Percentiles rank a stretch among this genome's conserved stretches.
These are phyloP conservation scores for Catajapyx aquilonaris DNA, from an alignment of 1,140 invertebrate species.

Conservation along the genomic window DNA sequence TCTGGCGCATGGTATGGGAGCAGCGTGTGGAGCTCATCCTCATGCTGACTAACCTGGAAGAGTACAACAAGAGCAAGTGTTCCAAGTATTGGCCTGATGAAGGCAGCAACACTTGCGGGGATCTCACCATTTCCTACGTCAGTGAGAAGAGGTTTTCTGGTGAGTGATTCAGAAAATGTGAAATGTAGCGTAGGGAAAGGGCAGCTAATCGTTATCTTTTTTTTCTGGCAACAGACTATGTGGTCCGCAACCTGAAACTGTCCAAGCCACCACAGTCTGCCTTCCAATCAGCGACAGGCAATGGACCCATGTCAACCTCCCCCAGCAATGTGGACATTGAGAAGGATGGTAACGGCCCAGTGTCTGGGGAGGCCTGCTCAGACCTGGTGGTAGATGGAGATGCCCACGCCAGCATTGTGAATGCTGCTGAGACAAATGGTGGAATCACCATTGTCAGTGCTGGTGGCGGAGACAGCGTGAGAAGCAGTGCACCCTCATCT, in stretches of 20 bases:
- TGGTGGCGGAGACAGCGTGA: slow-evolving; percentile 22
- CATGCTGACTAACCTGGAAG: slow-evolving; percentile 85
- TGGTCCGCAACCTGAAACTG: slow-evolving; percentile 55
- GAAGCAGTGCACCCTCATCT: too few species aligned
- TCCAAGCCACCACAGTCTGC: too few species aligned
- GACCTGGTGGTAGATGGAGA: too few species aligned
- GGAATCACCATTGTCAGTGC: too few species aligned
- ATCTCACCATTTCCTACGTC: slow-evolving; percentile 52
- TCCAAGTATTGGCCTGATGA: slow-evolving; percentile 85
- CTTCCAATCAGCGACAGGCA: too few species aligned
- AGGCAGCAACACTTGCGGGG: slow-evolving; percentile 48
- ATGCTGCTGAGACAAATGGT: too few species aligned
- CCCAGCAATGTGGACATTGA: too few species aligned
- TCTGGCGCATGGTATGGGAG: slow-evolving; percentile 97
- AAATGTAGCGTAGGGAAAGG: too few species aligned
- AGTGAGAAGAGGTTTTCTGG: slow-evolving; percentile 40
- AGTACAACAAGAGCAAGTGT: slow-evolving; percentile 83
- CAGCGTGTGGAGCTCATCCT: slow-evolving; percentile 75
- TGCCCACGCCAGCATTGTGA: too few species aligned
- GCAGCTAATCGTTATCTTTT: too few species aligned
- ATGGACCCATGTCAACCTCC: too few species aligned
- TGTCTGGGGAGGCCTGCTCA: slow-evolving; percentile 17
- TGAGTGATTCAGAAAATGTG: slow-evolving; percentile 11
- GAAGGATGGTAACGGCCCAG: slow-evolving; percentile 19
- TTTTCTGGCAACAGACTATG: slow-evolving; percentile 45